Evolutionary conservation across 1,140 invertebrate species (phyloP).

Genomic region (Planococcus citri): DNA sequence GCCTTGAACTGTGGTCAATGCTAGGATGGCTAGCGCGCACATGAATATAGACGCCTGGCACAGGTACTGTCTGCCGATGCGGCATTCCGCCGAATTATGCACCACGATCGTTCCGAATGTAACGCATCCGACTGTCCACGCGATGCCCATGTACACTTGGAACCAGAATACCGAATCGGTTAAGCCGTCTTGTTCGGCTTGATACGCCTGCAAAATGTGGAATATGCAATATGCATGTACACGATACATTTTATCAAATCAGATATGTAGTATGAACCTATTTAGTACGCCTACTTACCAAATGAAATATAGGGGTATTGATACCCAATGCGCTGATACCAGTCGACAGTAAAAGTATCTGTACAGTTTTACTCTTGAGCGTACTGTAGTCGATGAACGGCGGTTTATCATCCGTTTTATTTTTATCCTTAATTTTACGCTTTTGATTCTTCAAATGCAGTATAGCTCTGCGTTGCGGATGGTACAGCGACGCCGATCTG

Average conservation of each 20-base stretch:
- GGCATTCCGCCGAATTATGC: conserved; percentile 67
- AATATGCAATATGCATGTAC: conserved; percentile 15
- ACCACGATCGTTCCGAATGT: conserved; percentile 70
- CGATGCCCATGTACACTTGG: conserved; percentile 65
- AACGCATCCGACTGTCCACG: conserved; percentile 66
- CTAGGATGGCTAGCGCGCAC: conserved; percentile 63
- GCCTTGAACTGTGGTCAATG: conserved; percentile 67
- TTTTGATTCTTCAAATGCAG: conserved; percentile 84
- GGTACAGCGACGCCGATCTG: conserved; percentile 76
- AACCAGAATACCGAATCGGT: conserved; percentile 55
- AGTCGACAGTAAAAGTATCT: conserved; percentile 67
- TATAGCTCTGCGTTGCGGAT: conserved; percentile 76
- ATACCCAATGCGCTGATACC: conserved; percentile 64
- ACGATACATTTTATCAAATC: background rate
- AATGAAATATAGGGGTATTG: conserved; percentile 73
- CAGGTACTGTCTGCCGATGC: conserved; percentile 72
- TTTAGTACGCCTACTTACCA: conserved; percentile 41
- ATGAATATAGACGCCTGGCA: conserved; percentile 60
- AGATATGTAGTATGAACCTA: background rate
- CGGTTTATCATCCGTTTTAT: conserved; percentile 56
- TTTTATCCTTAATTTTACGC: conserved; percentile 64
- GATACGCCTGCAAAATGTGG: conserved; percentile 44
- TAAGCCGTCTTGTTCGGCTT: conserved; percentile 58
- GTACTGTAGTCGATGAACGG: conserved; percentile 78
- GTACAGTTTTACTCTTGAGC: conserved; percentile 66